Evolutionary conservation across 2,113 vertebrate species (phyloP).

Genomic region (Pristiophorus japonicus): DNA sequence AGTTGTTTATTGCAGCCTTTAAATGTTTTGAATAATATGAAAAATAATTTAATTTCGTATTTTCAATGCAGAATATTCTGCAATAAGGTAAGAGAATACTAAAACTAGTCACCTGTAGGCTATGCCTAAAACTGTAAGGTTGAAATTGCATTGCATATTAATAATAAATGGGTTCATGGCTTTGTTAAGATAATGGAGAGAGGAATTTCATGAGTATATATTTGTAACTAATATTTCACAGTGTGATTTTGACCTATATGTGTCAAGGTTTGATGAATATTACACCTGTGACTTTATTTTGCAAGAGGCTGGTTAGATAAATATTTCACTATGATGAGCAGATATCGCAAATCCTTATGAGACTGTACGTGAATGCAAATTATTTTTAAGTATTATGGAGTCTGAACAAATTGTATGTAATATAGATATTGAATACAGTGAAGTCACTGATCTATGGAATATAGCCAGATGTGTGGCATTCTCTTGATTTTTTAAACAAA

Average conservation of each 20-base stretch:
- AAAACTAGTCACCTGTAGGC: neutral
- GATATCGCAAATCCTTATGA: neutral
- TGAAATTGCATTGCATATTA: neutral
- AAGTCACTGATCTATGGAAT: neutral
- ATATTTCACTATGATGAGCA: neutral
- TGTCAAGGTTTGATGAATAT: neutral
- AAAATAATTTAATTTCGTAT: neutral
- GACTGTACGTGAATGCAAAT: neutral
- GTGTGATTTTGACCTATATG: neutral
- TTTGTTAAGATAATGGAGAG: neutral
- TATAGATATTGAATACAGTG: neutral
- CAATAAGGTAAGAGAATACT: neutral
- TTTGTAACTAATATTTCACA: neutral
- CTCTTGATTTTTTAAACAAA: neutral
- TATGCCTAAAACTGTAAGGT: neutral
- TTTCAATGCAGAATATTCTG: neutral
- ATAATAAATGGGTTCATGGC: neutral
- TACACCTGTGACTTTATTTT: neutral
- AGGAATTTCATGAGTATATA: neutral
- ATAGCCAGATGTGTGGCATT: neutral
- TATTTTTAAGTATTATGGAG: neutral
- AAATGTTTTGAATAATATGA: neutral
- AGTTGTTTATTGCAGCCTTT: neutral
- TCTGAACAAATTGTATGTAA: neutral
- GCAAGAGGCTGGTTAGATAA: neutral